These are phyloP conservation scores for Pseudomyrmex pallidus DNA, from an alignment of 1,140 invertebrate species.

Conservation along the genomic window DNA sequence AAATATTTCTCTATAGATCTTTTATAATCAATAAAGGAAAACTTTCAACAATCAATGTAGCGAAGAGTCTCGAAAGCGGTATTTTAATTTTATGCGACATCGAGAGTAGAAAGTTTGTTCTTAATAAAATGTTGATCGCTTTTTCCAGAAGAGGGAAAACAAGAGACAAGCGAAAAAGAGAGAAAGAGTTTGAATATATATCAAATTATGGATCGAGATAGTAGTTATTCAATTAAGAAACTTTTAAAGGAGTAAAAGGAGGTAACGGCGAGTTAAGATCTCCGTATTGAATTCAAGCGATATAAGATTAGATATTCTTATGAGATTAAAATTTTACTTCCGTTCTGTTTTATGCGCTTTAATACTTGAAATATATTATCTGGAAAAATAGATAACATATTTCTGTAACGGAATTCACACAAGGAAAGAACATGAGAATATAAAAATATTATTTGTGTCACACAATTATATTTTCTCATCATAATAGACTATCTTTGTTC, in stretches of 20 bases:
- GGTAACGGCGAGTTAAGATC: constrained; percentile 20
- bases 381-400: not conserved
- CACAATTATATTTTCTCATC: no score
- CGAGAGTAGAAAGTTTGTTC: constrained; percentile 38
- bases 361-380: not conserved
- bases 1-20: constrained; percentile 7
- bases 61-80: constrained; percentile 8
- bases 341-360: not conserved
- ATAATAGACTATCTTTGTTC: no score
- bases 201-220: constrained; percentile 28
- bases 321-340: constrained; percentile 26
- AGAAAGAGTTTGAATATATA: constrained; percentile 20
- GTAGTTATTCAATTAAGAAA: constrained; percentile 50
- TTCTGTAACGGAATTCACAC: no score
- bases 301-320: constrained; percentile 29
- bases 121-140: constrained; percentile 42
- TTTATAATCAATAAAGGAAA: constrained; percentile 40
- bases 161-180: not conserved
- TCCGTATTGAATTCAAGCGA: constrained; percentile 28
- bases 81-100: constrained; percentile 49
- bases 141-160: not conserved
- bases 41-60: constrained; percentile 23
- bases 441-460: not conserved
- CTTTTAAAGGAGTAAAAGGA: constrained; percentile 32
- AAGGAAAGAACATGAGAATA: not conserved